Conservation (phyloP, 2,797 vertebrate species). For the Malacoctenus gilli region DNA sequence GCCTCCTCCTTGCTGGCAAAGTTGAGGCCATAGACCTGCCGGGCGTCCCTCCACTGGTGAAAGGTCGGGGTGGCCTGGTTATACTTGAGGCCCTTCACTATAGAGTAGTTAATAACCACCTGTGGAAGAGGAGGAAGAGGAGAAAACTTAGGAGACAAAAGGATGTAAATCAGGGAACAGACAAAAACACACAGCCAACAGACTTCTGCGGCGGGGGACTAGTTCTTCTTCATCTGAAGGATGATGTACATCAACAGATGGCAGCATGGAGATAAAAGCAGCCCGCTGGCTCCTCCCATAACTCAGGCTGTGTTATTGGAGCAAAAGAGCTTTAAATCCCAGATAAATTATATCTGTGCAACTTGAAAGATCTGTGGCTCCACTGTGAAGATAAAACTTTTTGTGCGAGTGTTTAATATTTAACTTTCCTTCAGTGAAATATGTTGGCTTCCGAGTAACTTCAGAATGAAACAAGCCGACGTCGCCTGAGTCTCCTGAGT, state of each 20-base stretch:
- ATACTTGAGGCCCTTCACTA: conserved; percentile 98
- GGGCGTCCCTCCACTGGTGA: conserved; percentile 96
- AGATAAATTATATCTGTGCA: conserved; percentile 6
- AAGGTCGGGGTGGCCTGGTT: conserved; percentile 98
- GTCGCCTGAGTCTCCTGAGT: no score
- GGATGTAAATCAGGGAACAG: no score
- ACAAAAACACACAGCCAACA: neutral
- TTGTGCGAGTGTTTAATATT: neutral
- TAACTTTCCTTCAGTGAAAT: conserved; percentile 1
- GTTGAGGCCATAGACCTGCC: conserved; percentile 97
- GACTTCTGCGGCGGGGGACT: no score
- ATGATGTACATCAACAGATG: conserved; percentile 8
- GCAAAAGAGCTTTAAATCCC: conserved; percentile 11
- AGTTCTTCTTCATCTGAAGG: conserved; percentile 1
- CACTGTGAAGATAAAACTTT: no score
- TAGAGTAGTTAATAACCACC: conserved; percentile 99
- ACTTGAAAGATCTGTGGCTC: no score
- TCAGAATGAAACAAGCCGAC: no score
- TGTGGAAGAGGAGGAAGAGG: conserved; percentile 54
- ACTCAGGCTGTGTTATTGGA: conserved; percentile 3
- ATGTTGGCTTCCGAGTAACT: neutral
- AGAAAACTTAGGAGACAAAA: no score
- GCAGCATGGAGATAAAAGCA: conserved; percentile 10
- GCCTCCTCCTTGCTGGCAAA: conserved; percentile 99
- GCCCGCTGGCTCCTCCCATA: neutral